Evolutionary conservation across 2,888 invertebrate genomes (phyloP).

Genomic region (Arenicola marina): DNA sequence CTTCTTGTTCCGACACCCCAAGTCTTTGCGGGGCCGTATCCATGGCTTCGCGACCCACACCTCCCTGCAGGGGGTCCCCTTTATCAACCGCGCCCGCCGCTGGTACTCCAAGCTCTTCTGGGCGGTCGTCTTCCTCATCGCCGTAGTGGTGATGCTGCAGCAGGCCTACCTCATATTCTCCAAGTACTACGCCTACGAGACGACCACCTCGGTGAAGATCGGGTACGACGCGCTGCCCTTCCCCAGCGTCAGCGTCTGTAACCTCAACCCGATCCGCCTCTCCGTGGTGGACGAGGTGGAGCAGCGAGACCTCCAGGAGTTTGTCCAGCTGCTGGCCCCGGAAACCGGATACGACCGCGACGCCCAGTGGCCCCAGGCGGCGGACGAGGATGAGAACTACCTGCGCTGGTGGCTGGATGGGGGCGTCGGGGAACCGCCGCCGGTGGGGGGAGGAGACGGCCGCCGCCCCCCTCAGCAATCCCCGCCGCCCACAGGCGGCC

Average conservation of each 20-base stretch:
- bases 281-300: slow-evolving; percentile 6
- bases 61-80: slow-evolving; percentile 26
- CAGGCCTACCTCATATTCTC: slow-evolving; percentile 16
- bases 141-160: slow-evolving; percentile 13
- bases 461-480: no score
- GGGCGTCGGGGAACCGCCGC: no score
- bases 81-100: slow-evolving; percentile 15
- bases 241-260: slow-evolving; percentile 30
- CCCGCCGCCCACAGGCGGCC: no score
- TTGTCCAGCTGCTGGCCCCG: no score
- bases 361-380: no score
- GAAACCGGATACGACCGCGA: no score
- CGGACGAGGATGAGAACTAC: no score
- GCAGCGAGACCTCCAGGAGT: no score
- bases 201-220: slow-evolving; percentile 16
- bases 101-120: slow-evolving; percentile 20
- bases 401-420: no score
- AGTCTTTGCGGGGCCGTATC: no score
- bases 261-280: slow-evolving; percentile 27
- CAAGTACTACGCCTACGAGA: slow-evolving; percentile 14
- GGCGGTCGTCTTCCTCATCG: slow-evolving; percentile 18
- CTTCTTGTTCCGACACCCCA: no score
- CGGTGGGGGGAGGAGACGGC: no score
- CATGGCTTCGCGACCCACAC: slow-evolving; percentile 27
- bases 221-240: slow-evolving; percentile 21